These are phyloP conservation scores for Netelia melanura DNA, from an alignment of 2,888 invertebrate species.

Conservation along the genomic window DNA sequence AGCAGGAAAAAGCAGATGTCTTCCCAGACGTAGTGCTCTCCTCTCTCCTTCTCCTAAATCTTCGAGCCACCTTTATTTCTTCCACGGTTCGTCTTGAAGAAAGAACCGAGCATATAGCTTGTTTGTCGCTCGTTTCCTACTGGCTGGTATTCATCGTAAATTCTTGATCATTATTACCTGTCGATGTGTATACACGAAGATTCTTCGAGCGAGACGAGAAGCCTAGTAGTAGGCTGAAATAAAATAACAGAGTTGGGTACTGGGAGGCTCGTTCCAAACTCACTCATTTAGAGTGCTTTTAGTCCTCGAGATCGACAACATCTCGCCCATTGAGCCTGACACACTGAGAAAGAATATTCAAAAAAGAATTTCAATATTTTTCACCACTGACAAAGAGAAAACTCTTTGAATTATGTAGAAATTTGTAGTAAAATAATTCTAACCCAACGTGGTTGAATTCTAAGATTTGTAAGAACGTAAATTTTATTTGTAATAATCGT, in stretches of 20 bases:
- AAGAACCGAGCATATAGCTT: constrained; percentile 33
- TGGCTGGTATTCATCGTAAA: constrained; percentile 63
- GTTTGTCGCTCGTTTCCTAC: constrained; percentile 26
- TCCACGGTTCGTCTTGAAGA: constrained; percentile 53
- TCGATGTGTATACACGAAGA: constrained; percentile 49
- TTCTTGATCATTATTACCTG: constrained; percentile 65
- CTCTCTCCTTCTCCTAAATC: neutral
- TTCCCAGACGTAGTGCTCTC: constrained; percentile 8
- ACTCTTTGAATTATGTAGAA: no score
- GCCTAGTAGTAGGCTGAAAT: constrained; percentile 26
- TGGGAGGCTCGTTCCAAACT: constrained; percentile 38
- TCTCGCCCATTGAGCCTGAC: neutral
- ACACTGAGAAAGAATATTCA: neutral
- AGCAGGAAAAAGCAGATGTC: constrained; percentile 52
- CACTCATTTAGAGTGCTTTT: constrained; percentile 60
- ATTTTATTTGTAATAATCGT: constrained; percentile 5
- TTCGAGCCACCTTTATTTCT: constrained; percentile 26
- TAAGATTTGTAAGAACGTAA: neutral
- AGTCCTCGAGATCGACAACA: constrained; percentile 45
- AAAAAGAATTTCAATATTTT: no score
- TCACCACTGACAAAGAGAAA: no score
- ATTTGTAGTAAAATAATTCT: no score
- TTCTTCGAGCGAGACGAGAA: constrained; percentile 1
- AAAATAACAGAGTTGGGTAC: constrained; percentile 46
- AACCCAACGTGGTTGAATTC: neutral